Percentiles rank a stretch among this genome's conserved stretches.
These are phyloP conservation scores for Malurus splendens DNA, from an alignment of 2,797 vertebrate genomes.

Conservation along the genomic window DNA sequence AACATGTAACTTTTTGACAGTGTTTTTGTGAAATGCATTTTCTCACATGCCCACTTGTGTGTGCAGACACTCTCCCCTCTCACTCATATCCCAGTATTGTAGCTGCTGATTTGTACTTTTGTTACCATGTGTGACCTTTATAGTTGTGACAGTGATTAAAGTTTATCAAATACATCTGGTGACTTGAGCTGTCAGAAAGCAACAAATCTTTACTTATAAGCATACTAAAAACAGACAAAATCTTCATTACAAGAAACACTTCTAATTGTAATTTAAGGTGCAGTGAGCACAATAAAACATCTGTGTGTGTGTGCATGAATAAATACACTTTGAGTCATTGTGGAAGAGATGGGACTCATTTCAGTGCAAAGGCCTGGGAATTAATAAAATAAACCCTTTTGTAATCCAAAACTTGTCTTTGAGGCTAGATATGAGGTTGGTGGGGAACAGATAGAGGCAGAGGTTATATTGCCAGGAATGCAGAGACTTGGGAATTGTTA, in stretches of 20 bases:
- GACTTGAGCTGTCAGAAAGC: slow-evolving; percentile 60
- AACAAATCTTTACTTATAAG: background rate
- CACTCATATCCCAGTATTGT: background rate
- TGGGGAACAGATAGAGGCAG: background rate
- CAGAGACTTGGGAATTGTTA: background rate
- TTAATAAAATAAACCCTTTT: background rate
- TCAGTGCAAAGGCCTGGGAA: background rate
- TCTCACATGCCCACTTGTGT: background rate
- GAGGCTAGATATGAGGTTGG: background rate
- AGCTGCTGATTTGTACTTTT: slow-evolving; percentile 32
- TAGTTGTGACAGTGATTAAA: slow-evolving; percentile 63
- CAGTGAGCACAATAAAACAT: background rate
- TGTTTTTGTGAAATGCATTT: background rate
- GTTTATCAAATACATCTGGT: slow-evolving; percentile 63
- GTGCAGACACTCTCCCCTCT: background rate
- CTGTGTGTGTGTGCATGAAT: background rate
- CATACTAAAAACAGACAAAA: background rate
- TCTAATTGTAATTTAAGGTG: background rate
- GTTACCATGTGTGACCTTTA: slow-evolving; percentile 48
- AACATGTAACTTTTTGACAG: background rate
- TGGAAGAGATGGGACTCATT: background rate
- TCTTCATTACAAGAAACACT: background rate
- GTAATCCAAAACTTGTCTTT: background rate
- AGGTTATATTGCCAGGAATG: background rate
- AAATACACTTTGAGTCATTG: background rate